Evolutionary conservation across 2,797 vertebrate species (phyloP).

Genomic region (Babyrousa celebensis): DNA sequence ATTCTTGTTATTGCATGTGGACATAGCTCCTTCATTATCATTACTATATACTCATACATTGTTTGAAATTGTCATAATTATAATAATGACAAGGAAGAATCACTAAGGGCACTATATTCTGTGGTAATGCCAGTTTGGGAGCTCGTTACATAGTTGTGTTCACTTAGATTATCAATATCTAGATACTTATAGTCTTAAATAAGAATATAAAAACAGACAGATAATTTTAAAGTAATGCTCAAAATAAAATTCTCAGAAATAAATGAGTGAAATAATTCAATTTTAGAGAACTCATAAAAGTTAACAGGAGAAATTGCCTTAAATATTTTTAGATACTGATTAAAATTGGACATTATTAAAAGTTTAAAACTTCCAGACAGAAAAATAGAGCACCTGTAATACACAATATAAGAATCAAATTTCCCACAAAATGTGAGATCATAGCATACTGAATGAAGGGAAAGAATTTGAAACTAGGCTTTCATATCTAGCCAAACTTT

Average conservation of each 20-base stretch:
- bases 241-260: constrained; percentile 5
- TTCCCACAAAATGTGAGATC: not conserved
- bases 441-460: not conserved
- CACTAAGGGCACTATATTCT: not conserved
- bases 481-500: not conserved
- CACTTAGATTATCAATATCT: not conserved
- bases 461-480: not conserved
- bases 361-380: not conserved
- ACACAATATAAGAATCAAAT: not conserved
- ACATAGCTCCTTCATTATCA: not conserved
- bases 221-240: not conserved
- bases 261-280: not conserved
- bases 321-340: not conserved
- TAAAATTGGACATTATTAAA: not conserved
- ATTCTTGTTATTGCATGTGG: not conserved
- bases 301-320: not conserved
- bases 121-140: not conserved
- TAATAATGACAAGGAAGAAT: not conserved
- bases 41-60: not conserved
- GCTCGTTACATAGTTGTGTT: not conserved
- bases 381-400: not conserved
- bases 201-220: not conserved
- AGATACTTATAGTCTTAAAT: not conserved
- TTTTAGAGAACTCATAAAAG: not conserved
- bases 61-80: not conserved